Percentiles rank a stretch among this genome's conserved stretches.
Evolutionary conservation across 2,797 vertebrate genomes (phyloP).

Genomic region (Enteromius treurensis): DNA sequence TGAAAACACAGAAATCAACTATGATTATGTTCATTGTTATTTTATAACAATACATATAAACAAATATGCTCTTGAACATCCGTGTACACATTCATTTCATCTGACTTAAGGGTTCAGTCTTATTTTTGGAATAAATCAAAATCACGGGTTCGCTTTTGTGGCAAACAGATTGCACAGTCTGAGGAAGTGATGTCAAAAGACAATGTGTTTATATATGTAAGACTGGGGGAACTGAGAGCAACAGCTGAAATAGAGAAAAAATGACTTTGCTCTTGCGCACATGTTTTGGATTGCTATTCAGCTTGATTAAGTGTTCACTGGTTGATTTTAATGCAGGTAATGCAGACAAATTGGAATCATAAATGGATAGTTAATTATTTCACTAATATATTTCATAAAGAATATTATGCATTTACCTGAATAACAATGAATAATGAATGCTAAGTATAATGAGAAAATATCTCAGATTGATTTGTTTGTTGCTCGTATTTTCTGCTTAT

Average conservation of each 20-base stretch:
- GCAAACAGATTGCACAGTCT: background rate
- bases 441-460: background rate
- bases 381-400: too few species aligned
- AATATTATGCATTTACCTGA: background rate
- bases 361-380: background rate
- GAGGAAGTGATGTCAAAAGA: slow-evolving; percentile 23
- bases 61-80: background rate
- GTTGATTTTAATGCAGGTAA: background rate
- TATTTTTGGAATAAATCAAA: background rate
- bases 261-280: background rate
- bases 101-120: background rate
- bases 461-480: background rate
- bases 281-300: background rate
- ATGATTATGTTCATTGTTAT: background rate
- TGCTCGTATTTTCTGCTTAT: background rate
- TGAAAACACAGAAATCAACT: background rate
- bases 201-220: background rate
- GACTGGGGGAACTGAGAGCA: background rate
- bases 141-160: background rate
- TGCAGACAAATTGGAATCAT: background rate
- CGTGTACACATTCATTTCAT: background rate
- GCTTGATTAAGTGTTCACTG: background rate
- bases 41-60: background rate
- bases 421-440: background rate
- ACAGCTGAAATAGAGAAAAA: background rate